These are phyloP conservation scores for Conops quadrifasciatus DNA, from an alignment of 2,888 invertebrate genomes.

Conservation along the genomic window DNA sequence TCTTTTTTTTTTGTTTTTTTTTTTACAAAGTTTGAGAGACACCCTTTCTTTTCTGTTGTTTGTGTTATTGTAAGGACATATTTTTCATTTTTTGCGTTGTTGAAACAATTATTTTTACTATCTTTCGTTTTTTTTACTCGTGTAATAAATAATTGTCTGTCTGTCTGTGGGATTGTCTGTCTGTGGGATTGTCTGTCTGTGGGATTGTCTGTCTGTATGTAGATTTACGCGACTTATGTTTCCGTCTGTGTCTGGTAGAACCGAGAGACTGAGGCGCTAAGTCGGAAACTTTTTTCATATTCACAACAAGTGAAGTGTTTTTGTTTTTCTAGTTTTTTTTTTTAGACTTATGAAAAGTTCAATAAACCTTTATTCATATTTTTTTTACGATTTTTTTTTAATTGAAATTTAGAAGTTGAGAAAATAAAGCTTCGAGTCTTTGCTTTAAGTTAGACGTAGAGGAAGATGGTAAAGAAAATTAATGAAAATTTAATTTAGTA, in stretches of 20 bases:
- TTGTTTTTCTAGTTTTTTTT: too few species aligned
- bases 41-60: not conserved
- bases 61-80: not conserved
- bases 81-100: not conserved
- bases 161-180: too few species aligned
- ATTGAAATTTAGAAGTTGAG: too few species aligned
- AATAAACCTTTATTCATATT: not conserved
- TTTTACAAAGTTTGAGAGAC: not conserved
- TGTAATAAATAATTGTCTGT: too few species aligned
- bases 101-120: not conserved
- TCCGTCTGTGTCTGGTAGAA: too few species aligned
- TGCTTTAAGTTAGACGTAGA: not conserved
- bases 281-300: too few species aligned
- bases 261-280: too few species aligned
- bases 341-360: not conserved
- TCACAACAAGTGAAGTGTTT: too few species aligned
- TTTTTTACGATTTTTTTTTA: too few species aligned
- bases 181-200: too few species aligned
- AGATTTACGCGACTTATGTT: too few species aligned
- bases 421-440: not conserved
- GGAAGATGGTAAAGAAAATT: not conserved
- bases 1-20: constrained; percentile 12
- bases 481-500: not conserved
- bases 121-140: not conserved
- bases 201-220: too few species aligned